phyloP scores from a whole-genome alignment of 2,113 vertebrate genomes.

The Arothron firmamentum region DNA sequence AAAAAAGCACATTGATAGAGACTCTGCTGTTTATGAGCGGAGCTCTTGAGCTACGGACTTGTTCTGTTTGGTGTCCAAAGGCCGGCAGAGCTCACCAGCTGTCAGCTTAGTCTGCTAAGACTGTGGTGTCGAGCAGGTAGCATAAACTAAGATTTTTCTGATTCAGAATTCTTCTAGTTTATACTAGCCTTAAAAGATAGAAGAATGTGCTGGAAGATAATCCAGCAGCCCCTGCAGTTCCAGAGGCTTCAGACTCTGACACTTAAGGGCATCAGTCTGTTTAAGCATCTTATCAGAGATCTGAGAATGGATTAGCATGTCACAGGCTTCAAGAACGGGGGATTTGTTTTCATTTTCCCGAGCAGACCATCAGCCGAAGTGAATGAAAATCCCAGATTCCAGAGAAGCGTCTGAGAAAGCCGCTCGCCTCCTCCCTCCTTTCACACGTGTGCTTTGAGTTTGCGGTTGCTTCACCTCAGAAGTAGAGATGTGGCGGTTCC shows the following conservation, averaged over 20 bases:
- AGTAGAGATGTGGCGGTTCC: not conserved
- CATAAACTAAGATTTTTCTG: too few species aligned
- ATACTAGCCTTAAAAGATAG: too few species aligned
- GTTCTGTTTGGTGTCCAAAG: slow-evolving; percentile 11
- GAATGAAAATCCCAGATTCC: slow-evolving; percentile 16
- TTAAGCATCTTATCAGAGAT: slow-evolving; percentile 39
- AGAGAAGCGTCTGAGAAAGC: slow-evolving; percentile 1
- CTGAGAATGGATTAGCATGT: slow-evolving; percentile 23
- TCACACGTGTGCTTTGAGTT: too few species aligned
- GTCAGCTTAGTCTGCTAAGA: not conserved
- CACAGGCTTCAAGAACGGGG: slow-evolving; percentile 8
- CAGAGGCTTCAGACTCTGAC: slow-evolving; percentile 10
- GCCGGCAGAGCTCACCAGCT: slow-evolving; percentile 1
- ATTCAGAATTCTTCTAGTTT: not conserved
- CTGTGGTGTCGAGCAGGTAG: not conserved
- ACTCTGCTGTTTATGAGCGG: slow-evolving; percentile 36
- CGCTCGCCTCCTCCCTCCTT: too few species aligned
- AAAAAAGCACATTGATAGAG: slow-evolving; percentile 43
- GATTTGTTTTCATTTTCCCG: slow-evolving; percentile 38
- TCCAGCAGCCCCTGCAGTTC: not conserved
- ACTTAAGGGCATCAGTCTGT: slow-evolving; percentile 28
- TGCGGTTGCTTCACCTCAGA: too few species aligned
- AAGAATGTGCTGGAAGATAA: too few species aligned
- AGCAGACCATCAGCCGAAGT: slow-evolving; percentile 28
- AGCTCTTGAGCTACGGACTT: slow-evolving; percentile 30